Base-by-base conservation (phyloP, 2,113 vertebrate species). In the Eublepharis macularius region DNA sequence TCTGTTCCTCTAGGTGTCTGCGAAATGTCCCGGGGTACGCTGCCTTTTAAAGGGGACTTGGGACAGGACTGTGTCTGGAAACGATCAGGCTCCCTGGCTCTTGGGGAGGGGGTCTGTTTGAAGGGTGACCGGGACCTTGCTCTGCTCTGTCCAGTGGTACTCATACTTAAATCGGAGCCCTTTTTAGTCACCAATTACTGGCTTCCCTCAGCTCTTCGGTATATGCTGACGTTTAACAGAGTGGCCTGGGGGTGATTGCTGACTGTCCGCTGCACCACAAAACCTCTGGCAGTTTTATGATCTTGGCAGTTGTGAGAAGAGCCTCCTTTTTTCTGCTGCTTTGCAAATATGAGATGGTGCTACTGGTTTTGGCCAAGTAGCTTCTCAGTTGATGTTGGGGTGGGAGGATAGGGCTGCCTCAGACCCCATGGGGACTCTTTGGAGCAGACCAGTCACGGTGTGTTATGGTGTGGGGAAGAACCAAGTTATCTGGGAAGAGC, bases 281-380 rank as follows among this genome's bases (percentile, higher is more conserved):
- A 36, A 39, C n/a, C 68, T 70, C 32, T 6, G 34, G 9, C 60
- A 63, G 60, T 63, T 63, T 63, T 63, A 29, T 26, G 39, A 47
- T 75, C 73, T 75, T 36, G 4, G 49, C 75, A 14, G 36, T 1
- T 11, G 19, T 32, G 16, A 45, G 72, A 45, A 47, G 8, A 32
- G 73, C 73, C 43, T 75, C 8, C 11, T n/a, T n/a, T 75, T 49
- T n/a, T 26, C 43, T 7, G 29, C 2, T 13, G 24, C 45, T 49
- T 6, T 29, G 10, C 3, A 3, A 47, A 45, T 3, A 13, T 19
- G n/a, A 2, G 2, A 1, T 6, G 11, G 26, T 3, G 5, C 21
- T 1, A 57, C 3, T 5, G 77, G 26, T 26, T n/a, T 41, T 16
- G 7, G 21, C 24, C 6, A 8, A 12, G 73, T 13, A 13, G 70